These are phyloP conservation scores for Lacerta agilis DNA, from an alignment of 2,797 vertebrate genomes.

Conservation along the genomic window DNA sequence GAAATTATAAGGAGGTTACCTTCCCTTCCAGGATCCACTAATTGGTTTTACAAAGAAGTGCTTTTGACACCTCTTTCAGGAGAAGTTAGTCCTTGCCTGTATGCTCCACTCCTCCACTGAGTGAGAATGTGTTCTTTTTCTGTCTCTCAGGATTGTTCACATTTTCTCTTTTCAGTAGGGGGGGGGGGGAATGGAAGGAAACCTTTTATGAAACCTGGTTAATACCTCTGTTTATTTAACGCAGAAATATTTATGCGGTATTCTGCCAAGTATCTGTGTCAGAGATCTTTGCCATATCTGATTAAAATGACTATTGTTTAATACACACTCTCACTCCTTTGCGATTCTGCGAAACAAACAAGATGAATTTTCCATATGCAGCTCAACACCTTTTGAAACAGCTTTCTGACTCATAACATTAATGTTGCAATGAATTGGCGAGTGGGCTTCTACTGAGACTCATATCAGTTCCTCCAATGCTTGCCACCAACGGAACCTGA, in stretches of 20 bases:
- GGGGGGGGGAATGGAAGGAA: background rate
- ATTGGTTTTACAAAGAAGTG: too few species aligned
- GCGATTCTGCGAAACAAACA: background rate
- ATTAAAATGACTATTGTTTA: background rate
- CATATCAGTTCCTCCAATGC: background rate
- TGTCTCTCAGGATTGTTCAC: background rate
- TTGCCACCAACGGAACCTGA: background rate
- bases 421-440: constrained; percentile 21
- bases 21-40: too few species aligned
- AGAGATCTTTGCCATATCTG: background rate
- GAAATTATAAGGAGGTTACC: too few species aligned
- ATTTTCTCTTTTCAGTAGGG: background rate
- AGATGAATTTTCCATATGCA: constrained; percentile 12
- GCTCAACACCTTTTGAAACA: background rate
- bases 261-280: background rate
- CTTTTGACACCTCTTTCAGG: too few species aligned
- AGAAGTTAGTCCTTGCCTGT: too few species aligned
- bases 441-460: constrained; percentile 22
- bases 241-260: background rate
- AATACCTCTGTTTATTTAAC: background rate
- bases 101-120: too few species aligned
- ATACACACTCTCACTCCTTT: background rate
- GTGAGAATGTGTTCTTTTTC: background rate
- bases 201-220: background rate
- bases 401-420: constrained; percentile 22